Evolutionary conservation across 2,888 invertebrate species (phyloP).

Genomic region (Subacronicta megacephala): DNA sequence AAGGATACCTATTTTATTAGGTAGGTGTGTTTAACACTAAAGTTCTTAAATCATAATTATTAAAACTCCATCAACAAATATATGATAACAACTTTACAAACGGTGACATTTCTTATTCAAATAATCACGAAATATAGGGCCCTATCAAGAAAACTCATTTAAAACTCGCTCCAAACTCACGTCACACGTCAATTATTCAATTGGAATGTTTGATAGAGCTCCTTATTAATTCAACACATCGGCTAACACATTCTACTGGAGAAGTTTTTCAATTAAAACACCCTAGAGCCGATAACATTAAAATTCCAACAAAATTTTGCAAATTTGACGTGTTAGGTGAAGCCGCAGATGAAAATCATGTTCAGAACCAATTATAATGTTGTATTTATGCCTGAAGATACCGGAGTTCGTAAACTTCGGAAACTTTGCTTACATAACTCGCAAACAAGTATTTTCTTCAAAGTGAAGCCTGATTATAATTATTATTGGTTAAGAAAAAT

Average conservation of each 20-base stretch:
- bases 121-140: slow-evolving; percentile 46
- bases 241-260: slow-evolving; percentile 70
- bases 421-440: background rate
- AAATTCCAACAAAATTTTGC: slow-evolving; percentile 81
- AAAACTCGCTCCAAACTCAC: slow-evolving; percentile 61
- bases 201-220: slow-evolving; percentile 75
- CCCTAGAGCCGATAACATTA: slow-evolving; percentile 77
- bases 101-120: slow-evolving; percentile 49
- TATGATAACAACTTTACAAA: slow-evolving; percentile 31
- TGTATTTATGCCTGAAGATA: slow-evolving; percentile 9
- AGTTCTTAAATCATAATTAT: slow-evolving; percentile 9
- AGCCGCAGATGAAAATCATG: slow-evolving; percentile 55
- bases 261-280: slow-evolving; percentile 86
- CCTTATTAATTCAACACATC: slow-evolving; percentile 82
- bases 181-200: slow-evolving; percentile 76
- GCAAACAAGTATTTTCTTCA: too few relatives aligned
- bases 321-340: slow-evolving; percentile 64
- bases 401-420: slow-evolving; percentile 5
- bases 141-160: slow-evolving; percentile 67
- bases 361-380: slow-evolving; percentile 43
- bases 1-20: too few relatives aligned
- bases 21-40: too few relatives aligned
- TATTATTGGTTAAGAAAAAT: too few relatives aligned
- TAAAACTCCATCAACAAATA: slow-evolving; percentile 29
- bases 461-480: too few relatives aligned